Evolutionary conservation across 2,797 vertebrate species (phyloP).

Genomic region (Mus minutoides): DNA sequence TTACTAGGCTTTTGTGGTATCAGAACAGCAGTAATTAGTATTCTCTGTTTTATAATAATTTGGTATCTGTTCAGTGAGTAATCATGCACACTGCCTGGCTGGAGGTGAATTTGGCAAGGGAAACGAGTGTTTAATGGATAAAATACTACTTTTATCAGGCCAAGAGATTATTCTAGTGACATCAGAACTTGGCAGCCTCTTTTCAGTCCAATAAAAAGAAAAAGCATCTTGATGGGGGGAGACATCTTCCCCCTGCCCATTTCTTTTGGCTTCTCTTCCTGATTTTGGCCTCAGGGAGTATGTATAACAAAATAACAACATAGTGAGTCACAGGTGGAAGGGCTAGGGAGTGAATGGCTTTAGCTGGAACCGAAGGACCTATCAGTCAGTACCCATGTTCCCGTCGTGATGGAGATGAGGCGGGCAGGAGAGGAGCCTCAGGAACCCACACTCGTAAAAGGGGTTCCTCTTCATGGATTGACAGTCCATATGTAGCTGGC

Average conservation of each 20-base stretch:
- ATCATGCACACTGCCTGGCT: conserved; percentile 21
- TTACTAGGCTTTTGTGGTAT: conserved; percentile 64
- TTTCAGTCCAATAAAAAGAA: conserved; percentile 75
- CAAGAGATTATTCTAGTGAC: conserved; percentile 69
- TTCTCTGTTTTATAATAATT: conserved; percentile 67
- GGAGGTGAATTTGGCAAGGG: conserved; percentile 72
- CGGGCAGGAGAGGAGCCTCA: neutral
- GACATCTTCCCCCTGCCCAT: conserved; percentile 66
- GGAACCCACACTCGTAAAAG: neutral
- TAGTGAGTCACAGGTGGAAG: neutral
- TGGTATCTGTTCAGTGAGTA: conserved; percentile 64
- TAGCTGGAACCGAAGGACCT: neutral
- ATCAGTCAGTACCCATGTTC: neutral
- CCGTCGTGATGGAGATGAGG: neutral
- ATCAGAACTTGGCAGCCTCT: conserved; percentile 75
- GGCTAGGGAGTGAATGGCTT: conserved; percentile 47
- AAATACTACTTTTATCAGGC: conserved; percentile 74
- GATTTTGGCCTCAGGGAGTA: conserved; percentile 54
- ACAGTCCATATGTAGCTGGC: neutral
- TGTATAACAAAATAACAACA: conserved; percentile 66
- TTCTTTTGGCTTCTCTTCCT: conserved; percentile 75
- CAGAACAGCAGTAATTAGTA: conserved; percentile 64
- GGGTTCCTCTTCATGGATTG: neutral
- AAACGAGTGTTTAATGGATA: conserved; percentile 59
- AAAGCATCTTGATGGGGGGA: conserved; percentile 51